Percentiles rank a stretch among this genome's conserved stretches.
phyloP scores from a whole-genome alignment of 2,797 vertebrate genomes.

The Alcedo quadribrachys region DNA sequence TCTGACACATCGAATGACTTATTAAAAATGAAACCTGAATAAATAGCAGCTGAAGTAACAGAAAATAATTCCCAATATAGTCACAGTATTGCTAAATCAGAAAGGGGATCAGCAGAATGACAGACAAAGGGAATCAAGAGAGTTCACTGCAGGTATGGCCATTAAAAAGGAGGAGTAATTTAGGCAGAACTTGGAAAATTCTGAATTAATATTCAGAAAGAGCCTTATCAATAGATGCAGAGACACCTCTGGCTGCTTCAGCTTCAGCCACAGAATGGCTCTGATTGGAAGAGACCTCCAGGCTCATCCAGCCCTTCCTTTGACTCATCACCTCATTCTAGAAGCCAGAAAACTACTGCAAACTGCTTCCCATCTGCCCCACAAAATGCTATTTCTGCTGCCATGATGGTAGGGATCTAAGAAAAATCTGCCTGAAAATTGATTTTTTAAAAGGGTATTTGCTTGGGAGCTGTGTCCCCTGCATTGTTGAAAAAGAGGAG shows the following conservation, averaged over 20 bases:
- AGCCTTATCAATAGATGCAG: neutral
- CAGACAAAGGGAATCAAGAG: neutral
- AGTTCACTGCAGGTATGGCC: neutral
- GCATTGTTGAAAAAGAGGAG: fast-evolving
- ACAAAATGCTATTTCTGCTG: neutral
- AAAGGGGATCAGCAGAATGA: neutral
- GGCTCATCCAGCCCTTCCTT: too few relatives aligned
- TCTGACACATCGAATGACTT: neutral
- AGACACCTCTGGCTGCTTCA: neutral
- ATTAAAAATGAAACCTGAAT: neutral
- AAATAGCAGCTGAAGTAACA: neutral
- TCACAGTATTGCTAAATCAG: neutral
- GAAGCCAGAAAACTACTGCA: neutral
- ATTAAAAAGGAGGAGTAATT: neutral
- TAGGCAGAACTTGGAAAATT: neutral
- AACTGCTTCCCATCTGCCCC: neutral
- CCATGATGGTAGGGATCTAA: neutral
- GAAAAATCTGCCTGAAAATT: neutral
- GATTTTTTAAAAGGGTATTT: too few relatives aligned
- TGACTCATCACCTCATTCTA: too few relatives aligned
- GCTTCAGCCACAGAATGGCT: neutral
- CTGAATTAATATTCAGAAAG: neutral
- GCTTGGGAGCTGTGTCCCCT: neutral
- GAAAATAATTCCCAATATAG: neutral
- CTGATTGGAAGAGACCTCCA: too few relatives aligned